Conservation (phyloP, 64 coral and sea anemone species). For the Pocillopora verrucosa region DNA sequence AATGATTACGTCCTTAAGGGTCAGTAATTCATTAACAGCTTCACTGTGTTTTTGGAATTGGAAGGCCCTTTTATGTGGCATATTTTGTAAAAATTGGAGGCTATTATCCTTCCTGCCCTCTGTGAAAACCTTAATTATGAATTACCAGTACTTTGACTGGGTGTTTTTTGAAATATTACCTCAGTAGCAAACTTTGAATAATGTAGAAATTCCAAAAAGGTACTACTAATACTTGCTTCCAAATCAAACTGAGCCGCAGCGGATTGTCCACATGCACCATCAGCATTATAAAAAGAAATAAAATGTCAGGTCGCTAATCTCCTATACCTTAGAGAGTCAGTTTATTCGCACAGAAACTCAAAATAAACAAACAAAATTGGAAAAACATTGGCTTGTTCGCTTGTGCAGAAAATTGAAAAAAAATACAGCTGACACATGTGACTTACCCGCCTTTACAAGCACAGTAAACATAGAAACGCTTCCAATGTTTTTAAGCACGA, state of each 20-base stretch:
- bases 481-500: not conserved
- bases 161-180: constrained; percentile 29
- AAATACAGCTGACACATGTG: too few relatives aligned
- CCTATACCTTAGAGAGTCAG: too few relatives aligned
- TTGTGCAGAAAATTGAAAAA: too few relatives aligned
- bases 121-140: constrained; percentile 35
- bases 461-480: constrained; percentile 25
- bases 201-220: too few relatives aligned
- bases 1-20: too few relatives aligned
- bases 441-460: constrained; percentile 33
- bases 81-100: constrained; percentile 53
- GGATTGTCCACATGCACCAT: constrained; percentile 1
- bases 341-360: too few relatives aligned
- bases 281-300: not conserved
- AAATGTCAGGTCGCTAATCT: too few relatives aligned
- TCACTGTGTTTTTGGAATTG: constrained; percentile 25
- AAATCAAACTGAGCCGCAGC: constrained; percentile 18
- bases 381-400: too few relatives aligned
- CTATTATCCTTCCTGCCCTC: constrained; percentile 24
- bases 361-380: too few relatives aligned
- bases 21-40: constrained; percentile 44
- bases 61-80: constrained; percentile 34
- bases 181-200: constrained; percentile 37
- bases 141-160: not conserved
- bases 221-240: constrained; percentile 17